A percentile compares a stretch with the other conserved stretches of the same genome.
Conservation (phyloP, 2,113 vertebrate genomes). For the Microcebus jonahi region DNA sequence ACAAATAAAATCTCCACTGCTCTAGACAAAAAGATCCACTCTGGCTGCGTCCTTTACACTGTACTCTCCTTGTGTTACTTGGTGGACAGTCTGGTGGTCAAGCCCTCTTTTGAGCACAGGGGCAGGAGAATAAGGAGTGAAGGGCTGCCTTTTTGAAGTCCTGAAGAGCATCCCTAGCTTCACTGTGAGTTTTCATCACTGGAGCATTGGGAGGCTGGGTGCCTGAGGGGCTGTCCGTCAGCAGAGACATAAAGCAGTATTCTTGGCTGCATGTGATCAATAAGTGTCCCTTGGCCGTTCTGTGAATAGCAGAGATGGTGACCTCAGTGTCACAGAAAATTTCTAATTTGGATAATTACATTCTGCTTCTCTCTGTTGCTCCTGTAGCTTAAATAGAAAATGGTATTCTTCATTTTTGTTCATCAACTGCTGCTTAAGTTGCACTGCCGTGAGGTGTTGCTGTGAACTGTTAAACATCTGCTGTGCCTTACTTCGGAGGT, state of each 20-base stretch:
- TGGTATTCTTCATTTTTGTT: constrained; percentile 73
- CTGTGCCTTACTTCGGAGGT: constrained; percentile 65
- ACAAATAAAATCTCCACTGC: not conserved
- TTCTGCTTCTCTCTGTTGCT: constrained; percentile 71
- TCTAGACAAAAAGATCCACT: not conserved
- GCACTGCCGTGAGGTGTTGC: constrained; percentile 67
- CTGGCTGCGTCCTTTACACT: not conserved
- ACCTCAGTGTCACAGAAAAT: constrained; percentile 76
- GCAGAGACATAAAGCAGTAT: constrained; percentile 50
- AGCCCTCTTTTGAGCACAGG: not conserved
- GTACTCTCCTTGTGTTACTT: not conserved
- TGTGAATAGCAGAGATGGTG: constrained; percentile 63
- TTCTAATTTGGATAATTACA: constrained; percentile 79
- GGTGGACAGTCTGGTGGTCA: not conserved
- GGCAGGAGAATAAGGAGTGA: not conserved
- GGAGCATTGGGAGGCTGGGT: not conserved
- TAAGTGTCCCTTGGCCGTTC: constrained; percentile 67
- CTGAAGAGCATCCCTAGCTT: not conserved
- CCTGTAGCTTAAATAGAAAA: constrained; percentile 75
- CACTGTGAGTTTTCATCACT: not conserved
- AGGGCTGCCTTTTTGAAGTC: not conserved
- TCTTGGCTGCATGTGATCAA: constrained; percentile 62
- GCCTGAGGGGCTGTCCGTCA: constrained; percentile 51
- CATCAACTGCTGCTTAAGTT: constrained; percentile 65
- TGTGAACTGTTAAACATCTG: constrained; percentile 78